Evolutionary conservation across 1,140 invertebrate genomes (phyloP), one percentile per base, ranked within the genome.

Genomic region (Sminthurides bifidus): DNA sequence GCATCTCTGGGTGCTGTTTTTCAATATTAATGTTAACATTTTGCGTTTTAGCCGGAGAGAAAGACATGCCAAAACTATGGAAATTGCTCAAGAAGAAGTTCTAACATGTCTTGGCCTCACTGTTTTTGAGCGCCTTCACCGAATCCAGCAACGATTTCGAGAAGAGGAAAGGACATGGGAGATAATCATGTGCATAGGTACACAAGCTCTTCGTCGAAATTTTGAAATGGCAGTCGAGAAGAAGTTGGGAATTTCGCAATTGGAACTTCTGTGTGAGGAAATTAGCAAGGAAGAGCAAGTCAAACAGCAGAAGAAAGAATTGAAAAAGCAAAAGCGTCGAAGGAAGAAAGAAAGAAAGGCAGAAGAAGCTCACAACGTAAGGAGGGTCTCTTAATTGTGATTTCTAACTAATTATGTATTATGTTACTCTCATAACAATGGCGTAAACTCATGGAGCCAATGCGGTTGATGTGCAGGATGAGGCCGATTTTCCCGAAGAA

Each of bases 31-130:
- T 21, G 40, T 17, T 38, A 37, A 54, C 1, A 24, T 33, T 38
- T 23, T 19, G n/a, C 17, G 2, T 15, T 44, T 24, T 55, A 55
- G 51, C 38, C 61, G 21, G 21, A 54, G 51, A 4, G 48, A 52
- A 49, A 76, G 90, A 49, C 90, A 94, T 72, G 91, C 90, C 1
- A 94, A 93, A 73, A 93, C 90, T 8, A 70, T 93, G 59, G 90
- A 93, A 75, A 90, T 92, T 66, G 91, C 90, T 65, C 91, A 95
- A 73, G 89, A 93, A 72, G 90, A 95, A 75, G 89, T 93, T 40
- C 74, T 95, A 51, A 92, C 87, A 0, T 93, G 90, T 70, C 76
- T 93, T 43, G 90, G 90, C 14, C 84, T 93, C 70, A 90, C 88
- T 70, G 80, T 93, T 50, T 88, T 90, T 67, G 88, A 92, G 68